Evolutionary conservation across 2,888 invertebrate species (phyloP).

Genomic region (Papilio elwesi): DNA sequence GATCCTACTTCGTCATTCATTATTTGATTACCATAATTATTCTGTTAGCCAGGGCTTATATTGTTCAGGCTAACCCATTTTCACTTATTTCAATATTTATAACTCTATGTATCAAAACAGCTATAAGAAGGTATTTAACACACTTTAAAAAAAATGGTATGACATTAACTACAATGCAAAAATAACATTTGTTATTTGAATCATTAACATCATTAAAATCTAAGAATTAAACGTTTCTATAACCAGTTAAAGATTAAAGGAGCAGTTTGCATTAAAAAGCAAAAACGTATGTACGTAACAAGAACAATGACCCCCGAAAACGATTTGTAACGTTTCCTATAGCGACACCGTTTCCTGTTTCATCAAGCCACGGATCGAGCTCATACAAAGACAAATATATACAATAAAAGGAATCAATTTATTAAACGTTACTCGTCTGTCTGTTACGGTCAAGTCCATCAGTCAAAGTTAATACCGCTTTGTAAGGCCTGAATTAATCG

Average conservation of each 20-base stretch:
- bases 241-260: neutral
- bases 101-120: neutral
- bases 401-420: constrained; percentile 37
- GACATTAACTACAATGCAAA: neutral
- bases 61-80: constrained; percentile 50
- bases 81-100: constrained; percentile 19
- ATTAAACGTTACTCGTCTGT: constrained; percentile 38
- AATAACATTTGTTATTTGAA: too few species aligned
- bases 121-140: neutral
- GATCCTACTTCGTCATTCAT: constrained; percentile 51
- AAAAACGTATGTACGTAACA: constrained; percentile 62
- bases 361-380: constrained; percentile 64
- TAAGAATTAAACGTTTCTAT: too few species aligned
- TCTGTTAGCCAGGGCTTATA: constrained; percentile 45
- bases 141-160: constrained; percentile 28
- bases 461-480: constrained; percentile 19
- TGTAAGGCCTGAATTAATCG: constrained; percentile 11
- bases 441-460: constrained; percentile 18
- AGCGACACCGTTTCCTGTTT: constrained; percentile 80
- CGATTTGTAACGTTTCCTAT: constrained; percentile 78
- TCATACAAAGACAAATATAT: constrained; percentile 50
- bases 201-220: too few species aligned
- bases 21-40: constrained; percentile 61
- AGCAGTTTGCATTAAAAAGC: neutral
- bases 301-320: constrained; percentile 81